Base-by-base conservation (phyloP, 2,113 vertebrate genomes). In the Oryzias melastigma region DNA sequence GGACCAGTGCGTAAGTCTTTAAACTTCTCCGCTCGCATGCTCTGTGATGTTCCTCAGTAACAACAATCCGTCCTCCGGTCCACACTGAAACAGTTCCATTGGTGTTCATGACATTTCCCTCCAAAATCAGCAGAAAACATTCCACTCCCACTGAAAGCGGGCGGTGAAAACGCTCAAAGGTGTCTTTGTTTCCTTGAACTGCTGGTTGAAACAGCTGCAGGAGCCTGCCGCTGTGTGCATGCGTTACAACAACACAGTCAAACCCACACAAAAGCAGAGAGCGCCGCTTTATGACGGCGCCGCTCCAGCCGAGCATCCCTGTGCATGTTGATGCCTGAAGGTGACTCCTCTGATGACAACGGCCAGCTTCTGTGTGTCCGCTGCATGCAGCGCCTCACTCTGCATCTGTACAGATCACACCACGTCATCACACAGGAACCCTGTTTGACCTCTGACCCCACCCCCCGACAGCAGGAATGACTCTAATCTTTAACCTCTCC, bases 1-100 rank as follows among this genome's bases (percentile, higher is more conserved):
- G 95, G 95, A 92, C 94, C 95, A 73, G 94, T 93, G 92, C 94
- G 97, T 99, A 95, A 98, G 96, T 98, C 90, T 87, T 63, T 50
- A 43, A 51, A 13, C 35, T 67, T 75, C 71, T 48, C 57, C 27
- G 56, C 47, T 80, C 40, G 77, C 81, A 87, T 88, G 83, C 43
- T 65, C 50, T 68, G n/a, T 52, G 51, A 66, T 43, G n/a, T 24
- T 54, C 45, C 61, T 59, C 58, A 29, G 47, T 75, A 29, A 57
- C 61, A 40, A 71, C 61, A 62, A 65, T 62, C 24, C 59, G 18
- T 65, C 57, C 27, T 7, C 27, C 27, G 7, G 27, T 29, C 27
- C 27, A 29, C 6, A 2, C 0, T 6, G 1, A 29, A 7, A 29
- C 1, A 29, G n/a, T 35, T 35, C 8, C 29, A 35, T 35, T 10